Evolutionary conservation across 2,888 invertebrate species (phyloP), one percentile per base, ranked within the genome.

Genomic region (Hanleya hanleyi): DNA sequence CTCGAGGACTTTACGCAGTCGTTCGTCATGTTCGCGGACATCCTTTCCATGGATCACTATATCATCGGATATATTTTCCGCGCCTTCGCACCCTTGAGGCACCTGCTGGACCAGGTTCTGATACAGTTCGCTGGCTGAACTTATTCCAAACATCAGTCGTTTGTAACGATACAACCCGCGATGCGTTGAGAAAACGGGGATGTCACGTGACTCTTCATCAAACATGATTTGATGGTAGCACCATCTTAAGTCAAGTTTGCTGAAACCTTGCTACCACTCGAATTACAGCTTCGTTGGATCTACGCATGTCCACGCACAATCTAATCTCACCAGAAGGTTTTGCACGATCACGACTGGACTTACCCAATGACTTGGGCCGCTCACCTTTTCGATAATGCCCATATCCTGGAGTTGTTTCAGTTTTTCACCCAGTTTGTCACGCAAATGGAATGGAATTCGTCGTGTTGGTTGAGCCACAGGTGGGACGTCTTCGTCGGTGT

Each of bases 61-160:
- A 79, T 91, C 90, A 79, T 90, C 91, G 33, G 87, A 87, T 64
- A 86, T 85, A 67, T 88, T 89, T 35, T 88, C 74, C 3, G 81
- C 83, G 0, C 89, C 89, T 49, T 87, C 80, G 29, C 88, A 88
- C 5, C 78, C 81, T 49, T 74, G 38, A 2, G 91, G 66, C 9
- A 90, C 83, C 74, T 79, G 76, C 73, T 88, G 87, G 35, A 91
- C 70, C 1, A 83, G 83, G 80, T 91, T 89, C 80, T 91, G 90
- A 75, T 90, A 91, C 1, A 90, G 80, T 81, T 91, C 91, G 0
- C 90, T 88, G 4, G 92, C 92, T 67, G 89, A 89, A 1, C 72
- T 77, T 12, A 79, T 73, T 12, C 83, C 83, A 71, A 82, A 84
- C n/a, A 71, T 79, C 50, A 81, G 41, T 0, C 80, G 33, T 69